Base-by-base conservation (phyloP, 2,797 vertebrate species). In the Amblyraja radiata region DNA sequence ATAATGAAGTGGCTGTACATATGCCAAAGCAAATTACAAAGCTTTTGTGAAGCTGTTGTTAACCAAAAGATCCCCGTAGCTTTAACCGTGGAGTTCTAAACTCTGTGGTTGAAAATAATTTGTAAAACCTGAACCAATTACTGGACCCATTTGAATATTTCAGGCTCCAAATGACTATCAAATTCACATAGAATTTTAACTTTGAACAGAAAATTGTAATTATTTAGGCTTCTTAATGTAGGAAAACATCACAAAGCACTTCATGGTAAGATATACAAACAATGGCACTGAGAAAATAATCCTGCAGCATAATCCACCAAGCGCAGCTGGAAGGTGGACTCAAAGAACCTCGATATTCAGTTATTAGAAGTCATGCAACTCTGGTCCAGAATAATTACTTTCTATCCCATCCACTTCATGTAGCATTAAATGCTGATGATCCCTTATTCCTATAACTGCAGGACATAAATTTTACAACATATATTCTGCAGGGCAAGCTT, bases 11-110 rank as follows among this genome's bases (percentile, higher is more conserved):
- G 14, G 84, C 28, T 68, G 8, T 68, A 3, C 0, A 36, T 16
- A 36, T 68, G n/a, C n/a, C 83, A 68, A 21, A 68, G 14, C 61
- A 63, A 88, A n/a, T 7, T 65, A 88, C 6, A 88, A 32, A 88
- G 83, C 61, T n/a, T 84, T 86, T 86, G 84, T 1, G 21, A n/a
- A 65, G n/a, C 84, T 68, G n/a, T 16, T 68, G 11, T 18, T 65
- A 88, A 25, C 65, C 84, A 88, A 36, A 63, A 1, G 61, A 18
- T 88, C 21, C n/a, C 61, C 61, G 32, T 65, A 7, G 9, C 58
- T 84, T 84, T 84, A 86, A 86, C 61, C 83, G 14, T 58, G 80
- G 46, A 58, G 46, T 23, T 58, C 80, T 86, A 32, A 86, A 61
- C 11, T 86, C 83, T 63, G 63, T 68, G 6, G 61, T 88, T 32